Percentiles rank a stretch among this genome's conserved stretches.
phyloP scores from a whole-genome alignment of 2,797 vertebrate species.

The Lagorchestes hirsutus region DNA sequence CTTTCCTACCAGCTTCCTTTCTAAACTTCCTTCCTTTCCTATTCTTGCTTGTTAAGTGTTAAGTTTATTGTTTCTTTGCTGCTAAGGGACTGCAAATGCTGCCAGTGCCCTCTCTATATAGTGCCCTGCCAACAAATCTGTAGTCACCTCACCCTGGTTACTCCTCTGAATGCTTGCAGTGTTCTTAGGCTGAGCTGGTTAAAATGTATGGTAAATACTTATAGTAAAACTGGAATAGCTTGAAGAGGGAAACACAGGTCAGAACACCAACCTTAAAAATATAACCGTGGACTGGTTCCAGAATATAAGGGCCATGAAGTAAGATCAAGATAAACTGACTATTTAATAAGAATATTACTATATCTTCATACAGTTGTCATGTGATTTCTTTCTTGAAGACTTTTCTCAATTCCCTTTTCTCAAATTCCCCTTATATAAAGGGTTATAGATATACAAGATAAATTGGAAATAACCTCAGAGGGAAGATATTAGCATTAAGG shows the following conservation, averaged over 20 bases:
- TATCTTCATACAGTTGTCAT: background rate
- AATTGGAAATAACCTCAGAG: background rate
- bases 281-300: background rate
- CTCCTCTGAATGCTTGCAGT: background rate
- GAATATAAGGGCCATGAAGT: background rate
- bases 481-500: background rate
- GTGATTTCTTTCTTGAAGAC: background rate
- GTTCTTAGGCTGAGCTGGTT: background rate
- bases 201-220: background rate
- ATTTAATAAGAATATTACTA: background rate
- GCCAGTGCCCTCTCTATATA: background rate
- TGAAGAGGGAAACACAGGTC: background rate
- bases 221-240: background rate
- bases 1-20: background rate
- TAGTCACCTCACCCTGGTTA: background rate
- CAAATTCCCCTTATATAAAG: background rate
- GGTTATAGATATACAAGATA: background rate
- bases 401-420: background rate
- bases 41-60: background rate
- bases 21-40: background rate
- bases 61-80: background rate
- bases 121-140: background rate
- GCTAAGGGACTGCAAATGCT: background rate
- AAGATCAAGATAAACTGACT: background rate
- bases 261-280: background rate